Evolutionary conservation across 2,113 vertebrate genomes (phyloP), one percentile per base, ranked within the genome.

Genomic region (Pimephales promelas): DNA sequence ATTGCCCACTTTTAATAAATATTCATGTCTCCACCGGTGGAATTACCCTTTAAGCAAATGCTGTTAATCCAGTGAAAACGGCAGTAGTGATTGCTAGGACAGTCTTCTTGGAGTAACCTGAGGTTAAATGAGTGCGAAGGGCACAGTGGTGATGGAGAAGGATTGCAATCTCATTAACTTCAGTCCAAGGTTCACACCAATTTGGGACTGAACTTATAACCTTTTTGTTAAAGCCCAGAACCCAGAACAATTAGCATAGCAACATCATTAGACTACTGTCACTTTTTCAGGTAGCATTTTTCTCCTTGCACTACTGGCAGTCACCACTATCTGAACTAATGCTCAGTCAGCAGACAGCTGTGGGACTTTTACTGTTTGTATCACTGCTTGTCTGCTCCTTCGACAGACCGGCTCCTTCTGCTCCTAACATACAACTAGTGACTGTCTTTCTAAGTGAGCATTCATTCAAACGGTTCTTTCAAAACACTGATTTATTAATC

Each of bases 151-250:
- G 59, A 79, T 79, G 18, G 77, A 34, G 26, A 34, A 79, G 3
- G 43, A 79, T 49, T 64, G 59, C 13, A 3, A 64, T 79, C 62
- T 81, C 64, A 70, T 81, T 81, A 52, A 70, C 45, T 70, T 81
- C 28, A 81, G 45, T 52, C 13, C 47, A 14, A 22, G 45, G 47
- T 54, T 79, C 40, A 64, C 26, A 49, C 77, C 59, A 66, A 79
- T 79, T 79, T 79, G 18, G 59, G n/a, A 13, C 43, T 14, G 77
- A 79, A 79, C 59, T 64, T 79, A 16, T 64, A 64, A 66, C 77
- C 77, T 79, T 22, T 64, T 79, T 22, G 24, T 79, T 79, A 47
- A 45, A 62, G 14, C 36, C 18, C 43, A 31, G 61, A 10, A 24
- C 56, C 56, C 24, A 66, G 78, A 81, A 81, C 47, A 81, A 64